Evolutionary conservation across 1,140 invertebrate genomes (phyloP).

Genomic region (Caenorhabditis inopinata): DNA sequence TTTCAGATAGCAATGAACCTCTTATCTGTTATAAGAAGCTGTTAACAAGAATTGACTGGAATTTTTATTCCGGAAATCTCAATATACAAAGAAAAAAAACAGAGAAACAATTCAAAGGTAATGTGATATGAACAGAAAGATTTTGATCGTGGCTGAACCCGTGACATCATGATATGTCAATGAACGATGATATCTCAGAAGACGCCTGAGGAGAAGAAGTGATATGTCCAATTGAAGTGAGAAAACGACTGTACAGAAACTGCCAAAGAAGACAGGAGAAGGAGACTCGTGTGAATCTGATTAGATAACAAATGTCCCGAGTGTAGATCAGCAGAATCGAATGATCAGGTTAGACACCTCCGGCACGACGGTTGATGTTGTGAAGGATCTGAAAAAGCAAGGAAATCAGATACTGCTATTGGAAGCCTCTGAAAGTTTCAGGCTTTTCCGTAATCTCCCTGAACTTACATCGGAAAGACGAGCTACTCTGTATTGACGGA

Average conservation of each 20-base stretch:
- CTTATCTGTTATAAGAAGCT: no score
- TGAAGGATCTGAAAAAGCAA: neutral
- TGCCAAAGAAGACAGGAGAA: slow-evolving; percentile 3
- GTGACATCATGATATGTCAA: neutral
- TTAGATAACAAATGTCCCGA: neutral
- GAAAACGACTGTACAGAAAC: neutral
- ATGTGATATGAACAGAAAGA: neutral
- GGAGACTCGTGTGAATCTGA: neutral
- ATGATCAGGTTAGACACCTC: neutral
- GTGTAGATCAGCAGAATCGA: neutral
- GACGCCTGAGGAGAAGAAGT: neutral
- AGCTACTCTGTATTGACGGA: slow-evolving; percentile 40
- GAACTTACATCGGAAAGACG: slow-evolving; percentile 39
- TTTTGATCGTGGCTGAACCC: neutral
- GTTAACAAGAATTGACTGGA: no score
- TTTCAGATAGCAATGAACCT: no score
- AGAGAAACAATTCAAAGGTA: slow-evolving; percentile 4
- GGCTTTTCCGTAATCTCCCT: neutral
- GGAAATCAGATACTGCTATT: neutral
- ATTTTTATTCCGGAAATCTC: no score
- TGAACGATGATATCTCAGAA: neutral
- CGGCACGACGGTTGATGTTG: slow-evolving; percentile 14
- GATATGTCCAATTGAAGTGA: neutral
- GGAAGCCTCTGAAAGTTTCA: neutral
- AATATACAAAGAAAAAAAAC: slow-evolving; percentile 10